Evolutionary conservation across 1,140 invertebrate species (phyloP).

Genomic region (roundworm (Caenorhabditis elegans)): DNA sequence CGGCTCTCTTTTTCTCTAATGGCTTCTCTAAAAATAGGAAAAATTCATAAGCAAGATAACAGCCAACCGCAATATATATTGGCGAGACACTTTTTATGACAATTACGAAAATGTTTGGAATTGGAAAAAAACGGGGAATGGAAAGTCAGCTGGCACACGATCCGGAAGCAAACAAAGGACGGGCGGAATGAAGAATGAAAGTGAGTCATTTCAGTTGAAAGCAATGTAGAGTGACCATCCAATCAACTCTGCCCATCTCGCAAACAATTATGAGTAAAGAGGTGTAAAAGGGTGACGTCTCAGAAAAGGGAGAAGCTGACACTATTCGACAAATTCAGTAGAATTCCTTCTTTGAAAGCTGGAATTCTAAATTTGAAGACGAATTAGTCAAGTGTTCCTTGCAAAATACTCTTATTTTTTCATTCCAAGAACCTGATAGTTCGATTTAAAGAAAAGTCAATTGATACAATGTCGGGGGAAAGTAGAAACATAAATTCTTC

Average conservation of each 20-base stretch:
- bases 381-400: background rate
- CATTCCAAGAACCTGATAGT: no score
- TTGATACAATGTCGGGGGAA: no score
- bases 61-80: background rate
- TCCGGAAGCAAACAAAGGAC: constrained; percentile 8
- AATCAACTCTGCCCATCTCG: constrained; percentile 29
- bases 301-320: background rate
- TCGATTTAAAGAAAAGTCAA: no score
- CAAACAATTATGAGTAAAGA: constrained; percentile 24
- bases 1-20: background rate
- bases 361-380: background rate
- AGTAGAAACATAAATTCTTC: no score
- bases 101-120: background rate
- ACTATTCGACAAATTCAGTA: background rate
- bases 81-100: background rate
- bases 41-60: constrained; percentile 13
- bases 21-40: background rate
- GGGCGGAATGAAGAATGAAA: background rate
- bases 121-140: background rate
- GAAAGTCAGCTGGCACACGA: background rate
- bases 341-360: background rate
- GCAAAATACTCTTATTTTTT: no score
- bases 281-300: background rate
- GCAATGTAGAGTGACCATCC: background rate
- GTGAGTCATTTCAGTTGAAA: background rate